phyloP scores from a whole-genome alignment of 2,113 vertebrate species.

The Hemiprocne comata region DNA sequence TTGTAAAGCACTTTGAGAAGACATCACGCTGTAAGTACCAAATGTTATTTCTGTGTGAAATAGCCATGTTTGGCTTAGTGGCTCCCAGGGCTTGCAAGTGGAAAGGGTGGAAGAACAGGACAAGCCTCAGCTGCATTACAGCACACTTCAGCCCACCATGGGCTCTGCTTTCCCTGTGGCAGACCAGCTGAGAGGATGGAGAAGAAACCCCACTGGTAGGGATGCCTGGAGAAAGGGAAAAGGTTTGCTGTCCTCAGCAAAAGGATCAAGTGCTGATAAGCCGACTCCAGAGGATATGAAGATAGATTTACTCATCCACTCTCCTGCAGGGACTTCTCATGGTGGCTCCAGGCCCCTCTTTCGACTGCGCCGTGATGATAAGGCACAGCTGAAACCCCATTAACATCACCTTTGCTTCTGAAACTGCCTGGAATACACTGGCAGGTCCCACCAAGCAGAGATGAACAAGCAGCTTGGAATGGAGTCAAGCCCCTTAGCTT shows the following conservation, averaged over 20 bases:
- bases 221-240: neutral
- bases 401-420: neutral
- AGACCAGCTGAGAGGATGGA: neutral
- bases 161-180: neutral
- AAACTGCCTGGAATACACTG: neutral
- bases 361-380: neutral
- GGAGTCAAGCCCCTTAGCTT: neutral
- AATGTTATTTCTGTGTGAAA: neutral
- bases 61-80: neutral
- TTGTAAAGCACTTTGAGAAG: neutral
- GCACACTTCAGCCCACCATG: neutral
- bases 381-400: neutral
- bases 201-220: neutral
- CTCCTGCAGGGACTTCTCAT: conserved; percentile 12
- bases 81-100: neutral
- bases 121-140: neutral
- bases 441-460: neutral
- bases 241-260: neutral
- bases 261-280: conserved; percentile 22
- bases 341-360: neutral
- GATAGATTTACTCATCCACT: neutral
- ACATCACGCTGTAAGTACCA: accelerated
- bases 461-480: neutral
- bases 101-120: neutral
- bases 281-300: conserved; percentile 8